Conservation (phyloP, 2,113 vertebrate genomes). For the Coryphaenoides rupestris region DNA sequence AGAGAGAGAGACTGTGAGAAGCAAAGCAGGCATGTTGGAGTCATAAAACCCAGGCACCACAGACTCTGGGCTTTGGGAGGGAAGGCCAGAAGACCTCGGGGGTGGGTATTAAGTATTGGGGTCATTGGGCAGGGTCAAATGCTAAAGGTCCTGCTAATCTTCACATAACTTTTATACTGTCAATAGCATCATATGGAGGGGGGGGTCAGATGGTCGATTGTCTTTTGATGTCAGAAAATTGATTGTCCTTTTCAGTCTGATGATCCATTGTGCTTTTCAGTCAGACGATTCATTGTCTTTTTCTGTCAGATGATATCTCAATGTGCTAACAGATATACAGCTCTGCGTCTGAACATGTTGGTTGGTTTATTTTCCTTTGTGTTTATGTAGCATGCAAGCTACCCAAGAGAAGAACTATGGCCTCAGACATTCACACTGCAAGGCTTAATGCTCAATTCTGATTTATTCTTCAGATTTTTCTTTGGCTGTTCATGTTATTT, state of each 20-base stretch:
- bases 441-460: too few species aligned
- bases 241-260: too few species aligned
- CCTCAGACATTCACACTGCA: not conserved
- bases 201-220: too few species aligned
- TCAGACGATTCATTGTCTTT: too few species aligned
- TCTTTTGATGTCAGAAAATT: too few species aligned
- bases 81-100: conserved; percentile 49
- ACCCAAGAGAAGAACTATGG: conserved; percentile 19
- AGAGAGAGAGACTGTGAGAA: conserved; percentile 50
- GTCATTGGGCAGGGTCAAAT: conserved; percentile 54
- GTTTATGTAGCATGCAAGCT: conserved; percentile 9
- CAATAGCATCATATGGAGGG: not conserved
- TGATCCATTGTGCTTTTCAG: too few species aligned
- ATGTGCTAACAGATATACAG: too few species aligned
- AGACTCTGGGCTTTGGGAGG: conserved; percentile 46
- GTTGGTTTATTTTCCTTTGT: not conserved
- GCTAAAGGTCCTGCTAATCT: conserved; percentile 63
- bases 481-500: too few species aligned
- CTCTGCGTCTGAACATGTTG: conserved; percentile 7
- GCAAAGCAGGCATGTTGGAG: conserved; percentile 40
- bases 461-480: too few species aligned
- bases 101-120: conserved; percentile 57
- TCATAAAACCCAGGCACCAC: conserved; percentile 54
- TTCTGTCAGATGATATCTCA: too few species aligned
- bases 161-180: conserved; percentile 31